Evolutionary conservation across 2,797 vertebrate species (phyloP).

Genomic region (Cossypha polioptera): DNA sequence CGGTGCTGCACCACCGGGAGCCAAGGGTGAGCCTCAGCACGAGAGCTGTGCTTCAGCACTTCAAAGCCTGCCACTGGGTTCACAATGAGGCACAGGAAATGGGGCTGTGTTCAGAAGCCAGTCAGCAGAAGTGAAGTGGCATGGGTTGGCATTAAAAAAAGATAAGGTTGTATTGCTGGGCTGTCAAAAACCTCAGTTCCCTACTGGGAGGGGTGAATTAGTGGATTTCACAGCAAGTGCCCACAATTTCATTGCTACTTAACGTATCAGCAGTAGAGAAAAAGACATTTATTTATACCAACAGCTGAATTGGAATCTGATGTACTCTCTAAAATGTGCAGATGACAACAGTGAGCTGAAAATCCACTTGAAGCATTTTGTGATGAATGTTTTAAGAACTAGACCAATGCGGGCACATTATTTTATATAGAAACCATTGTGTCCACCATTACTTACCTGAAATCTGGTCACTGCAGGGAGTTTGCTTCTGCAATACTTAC

Average conservation of each 20-base stretch:
- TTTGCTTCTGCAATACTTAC: not conserved
- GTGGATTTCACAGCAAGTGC: not conserved
- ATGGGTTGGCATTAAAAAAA: not conserved
- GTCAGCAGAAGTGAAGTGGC: not conserved
- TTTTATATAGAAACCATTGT: not conserved
- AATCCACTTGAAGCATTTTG: not conserved
- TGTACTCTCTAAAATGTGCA: not conserved
- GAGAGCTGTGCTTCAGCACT: not conserved
- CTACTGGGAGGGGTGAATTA: not conserved
- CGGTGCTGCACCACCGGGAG: not conserved
- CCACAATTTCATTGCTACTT: not conserved
- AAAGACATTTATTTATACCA: not conserved
- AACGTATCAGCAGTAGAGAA: not conserved
- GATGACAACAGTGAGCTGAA: not conserved
- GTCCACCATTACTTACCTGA: not conserved
- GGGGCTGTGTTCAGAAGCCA: not conserved
- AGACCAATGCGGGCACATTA: fast-evolving
- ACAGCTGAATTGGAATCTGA: not conserved
- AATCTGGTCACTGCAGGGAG: not conserved
- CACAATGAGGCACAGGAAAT: not conserved
- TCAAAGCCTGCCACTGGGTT: not conserved
- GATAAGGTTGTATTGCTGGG: not conserved
- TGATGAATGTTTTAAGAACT: not conserved
- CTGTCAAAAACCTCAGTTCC: not conserved
- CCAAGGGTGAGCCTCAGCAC: fast-evolving